Conservation (phyloP, 2,797 vertebrate species). For the Knipowitschia caucasica region DNA sequence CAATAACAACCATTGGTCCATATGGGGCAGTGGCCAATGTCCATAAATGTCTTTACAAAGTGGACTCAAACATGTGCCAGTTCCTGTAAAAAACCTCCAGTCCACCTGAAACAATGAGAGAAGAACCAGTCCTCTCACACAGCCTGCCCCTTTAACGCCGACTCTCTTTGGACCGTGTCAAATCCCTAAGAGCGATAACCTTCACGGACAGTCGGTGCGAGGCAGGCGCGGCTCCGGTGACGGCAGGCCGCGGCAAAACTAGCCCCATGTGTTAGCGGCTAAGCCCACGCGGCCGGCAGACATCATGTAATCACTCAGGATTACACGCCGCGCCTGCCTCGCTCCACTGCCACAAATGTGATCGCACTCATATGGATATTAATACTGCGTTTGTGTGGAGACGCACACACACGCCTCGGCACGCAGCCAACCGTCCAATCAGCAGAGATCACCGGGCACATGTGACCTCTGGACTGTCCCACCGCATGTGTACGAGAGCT, state of each 20-base stretch:
- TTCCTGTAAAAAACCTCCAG: no score
- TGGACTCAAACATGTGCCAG: no score
- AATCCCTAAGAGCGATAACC: slow-evolving; percentile 22
- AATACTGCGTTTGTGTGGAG: slow-evolving; percentile 45
- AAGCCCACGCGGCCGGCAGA: slow-evolving; percentile 50
- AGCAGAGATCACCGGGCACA: no score
- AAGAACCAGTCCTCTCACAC: no score
- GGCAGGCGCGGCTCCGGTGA: slow-evolving; percentile 27
- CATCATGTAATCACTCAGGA: slow-evolving; percentile 51
- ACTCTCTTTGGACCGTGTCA: neutral
- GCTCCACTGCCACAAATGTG: slow-evolving; percentile 3
- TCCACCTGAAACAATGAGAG: no score
- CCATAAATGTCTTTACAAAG: no score
- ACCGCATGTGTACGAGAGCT: no score
- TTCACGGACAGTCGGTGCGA: slow-evolving; percentile 21
- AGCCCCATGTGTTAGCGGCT: slow-evolving; percentile 49
- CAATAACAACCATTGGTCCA: no score
- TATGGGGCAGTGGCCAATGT: no score
- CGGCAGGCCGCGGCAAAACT: slow-evolving; percentile 51
- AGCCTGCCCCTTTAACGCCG: neutral
- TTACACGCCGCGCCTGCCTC: slow-evolving; percentile 29
- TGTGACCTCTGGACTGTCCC: no score
- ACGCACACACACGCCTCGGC: no score
- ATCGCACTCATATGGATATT: neutral
- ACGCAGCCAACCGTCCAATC: no score